A percentile compares a stretch with the other conserved stretches of the same genome.
Evolutionary conservation across 2,888 invertebrate genomes (phyloP).

Genomic region (Liodrosophila aerea): DNA sequence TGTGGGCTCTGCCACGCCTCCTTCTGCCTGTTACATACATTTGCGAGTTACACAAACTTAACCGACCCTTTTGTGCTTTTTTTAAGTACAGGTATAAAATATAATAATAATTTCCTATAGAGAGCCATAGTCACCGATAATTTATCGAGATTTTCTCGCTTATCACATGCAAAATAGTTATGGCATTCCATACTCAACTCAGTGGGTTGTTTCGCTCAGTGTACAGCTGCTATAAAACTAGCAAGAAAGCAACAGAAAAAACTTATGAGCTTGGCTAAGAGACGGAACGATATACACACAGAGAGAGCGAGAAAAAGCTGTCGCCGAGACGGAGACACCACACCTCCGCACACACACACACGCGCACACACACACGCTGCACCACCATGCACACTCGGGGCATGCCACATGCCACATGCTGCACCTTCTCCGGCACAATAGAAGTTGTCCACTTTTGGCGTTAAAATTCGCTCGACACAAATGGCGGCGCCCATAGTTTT

Average conservation of each 20-base stretch:
- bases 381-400: slow-evolving; percentile 20
- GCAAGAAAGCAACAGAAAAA: slow-evolving; percentile 32
- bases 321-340: slow-evolving; percentile 49
- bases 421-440: slow-evolving; percentile 20
- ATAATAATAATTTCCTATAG: no score
- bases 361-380: background rate
- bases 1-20: no score
- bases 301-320: slow-evolving; percentile 52
- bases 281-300: no score
- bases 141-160: no score
- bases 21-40: no score
- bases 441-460: slow-evolving; percentile 58
- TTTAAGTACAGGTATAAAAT: no score
- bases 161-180: no score
- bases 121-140: no score
- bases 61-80: no score
- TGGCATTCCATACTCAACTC: no score
- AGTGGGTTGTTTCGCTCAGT: no score
- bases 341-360: slow-evolving; percentile 12
- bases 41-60: no score
- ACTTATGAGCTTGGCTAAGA: slow-evolving; percentile 28
- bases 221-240: slow-evolving; percentile 37
- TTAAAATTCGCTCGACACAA: slow-evolving; percentile 68
- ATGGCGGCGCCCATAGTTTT: slow-evolving; percentile 69
- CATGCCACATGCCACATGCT: slow-evolving; percentile 41